phyloP scores from a whole-genome alignment of 2,113 vertebrate species.

The Ancistrus triradiatus region DNA sequence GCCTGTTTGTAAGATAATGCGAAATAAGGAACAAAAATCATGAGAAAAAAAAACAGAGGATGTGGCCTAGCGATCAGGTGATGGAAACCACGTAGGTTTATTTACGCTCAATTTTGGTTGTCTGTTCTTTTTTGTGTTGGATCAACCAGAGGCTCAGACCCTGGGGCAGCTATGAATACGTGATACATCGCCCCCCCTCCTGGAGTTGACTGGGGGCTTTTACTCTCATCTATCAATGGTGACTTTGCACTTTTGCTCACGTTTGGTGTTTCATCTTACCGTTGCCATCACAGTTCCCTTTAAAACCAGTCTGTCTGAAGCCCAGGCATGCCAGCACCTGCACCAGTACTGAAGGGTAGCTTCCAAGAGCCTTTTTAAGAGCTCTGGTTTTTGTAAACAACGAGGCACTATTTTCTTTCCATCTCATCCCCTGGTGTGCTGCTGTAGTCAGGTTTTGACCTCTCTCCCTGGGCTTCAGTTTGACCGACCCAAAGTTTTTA shows the following conservation, averaged over 20 bases:
- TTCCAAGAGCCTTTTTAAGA: slow-evolving; percentile 38
- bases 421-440: slow-evolving; percentile 39
- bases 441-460: slow-evolving; percentile 30
- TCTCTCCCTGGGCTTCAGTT: slow-evolving; percentile 34
- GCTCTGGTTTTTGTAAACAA: slow-evolving; percentile 49
- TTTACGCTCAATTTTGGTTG: slow-evolving; percentile 42
- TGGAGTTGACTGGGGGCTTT: slow-evolving; percentile 38
- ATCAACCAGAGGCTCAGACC: slow-evolving; percentile 83
- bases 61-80: slow-evolving; percentile 84
- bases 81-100: slow-evolving; percentile 83
- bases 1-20: slow-evolving; percentile 70
- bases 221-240: slow-evolving; percentile 43
- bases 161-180: slow-evolving; percentile 69
- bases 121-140: slow-evolving; percentile 69
- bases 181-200: slow-evolving; percentile 48
- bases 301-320: slow-evolving; percentile 46
- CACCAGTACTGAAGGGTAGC: slow-evolving; percentile 47
- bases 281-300: slow-evolving; percentile 46
- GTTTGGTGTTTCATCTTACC: slow-evolving; percentile 58
- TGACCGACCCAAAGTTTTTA: slow-evolving; percentile 26
- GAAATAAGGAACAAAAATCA: slow-evolving; percentile 53
- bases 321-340: slow-evolving; percentile 40
- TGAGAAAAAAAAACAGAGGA: slow-evolving; percentile 66
- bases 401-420: slow-evolving; percentile 47
- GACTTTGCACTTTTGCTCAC: slow-evolving; percentile 74